These are phyloP conservation scores for Anniella stebbinsi DNA, from an alignment of 2,797 vertebrate species.

Conservation along the genomic window DNA sequence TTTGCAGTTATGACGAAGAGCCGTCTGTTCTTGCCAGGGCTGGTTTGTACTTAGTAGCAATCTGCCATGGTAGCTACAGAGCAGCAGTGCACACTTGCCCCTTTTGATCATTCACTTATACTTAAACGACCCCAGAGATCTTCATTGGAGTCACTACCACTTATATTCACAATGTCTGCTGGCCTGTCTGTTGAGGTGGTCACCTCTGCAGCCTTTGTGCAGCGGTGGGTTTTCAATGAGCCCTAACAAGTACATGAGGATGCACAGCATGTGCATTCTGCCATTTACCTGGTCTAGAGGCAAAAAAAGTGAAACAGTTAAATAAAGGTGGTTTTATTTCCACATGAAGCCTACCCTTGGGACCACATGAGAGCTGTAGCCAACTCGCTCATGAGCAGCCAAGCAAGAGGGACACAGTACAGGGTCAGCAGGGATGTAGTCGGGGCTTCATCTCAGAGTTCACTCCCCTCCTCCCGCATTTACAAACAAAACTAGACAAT, in stretches of 20 bases:
- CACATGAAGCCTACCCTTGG: neutral
- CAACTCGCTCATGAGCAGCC: conserved; percentile 28
- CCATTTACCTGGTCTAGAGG: neutral
- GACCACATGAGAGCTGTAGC: conserved; percentile 15
- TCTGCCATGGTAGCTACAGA: neutral
- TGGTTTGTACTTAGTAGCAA: neutral
- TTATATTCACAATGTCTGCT: conserved; percentile 49
- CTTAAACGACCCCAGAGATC: conserved; percentile 52
- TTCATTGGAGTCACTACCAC: conserved; percentile 48
- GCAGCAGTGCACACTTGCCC: neutral
- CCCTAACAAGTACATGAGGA: conserved; percentile 47
- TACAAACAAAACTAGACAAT: conserved; percentile 9
- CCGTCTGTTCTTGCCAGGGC: neutral
- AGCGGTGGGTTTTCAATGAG: conserved; percentile 49
- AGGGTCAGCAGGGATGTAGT: conserved; percentile 19
- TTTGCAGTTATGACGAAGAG: conserved; percentile 3
- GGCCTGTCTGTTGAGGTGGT: conserved; percentile 45
- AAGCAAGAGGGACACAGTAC: conserved; percentile 34
- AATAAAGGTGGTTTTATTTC: conserved; percentile 31
- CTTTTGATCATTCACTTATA: conserved; percentile 34
- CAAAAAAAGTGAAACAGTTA: neutral
- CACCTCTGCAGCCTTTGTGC: conserved; percentile 42
- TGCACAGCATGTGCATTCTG: conserved; percentile 18
- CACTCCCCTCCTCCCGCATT: neutral
- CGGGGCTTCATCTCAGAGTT: conserved; percentile 2